These are phyloP conservation scores for Diplosoma virens DNA, from an alignment of 23 tunicate genomes.

Conservation along the genomic window DNA sequence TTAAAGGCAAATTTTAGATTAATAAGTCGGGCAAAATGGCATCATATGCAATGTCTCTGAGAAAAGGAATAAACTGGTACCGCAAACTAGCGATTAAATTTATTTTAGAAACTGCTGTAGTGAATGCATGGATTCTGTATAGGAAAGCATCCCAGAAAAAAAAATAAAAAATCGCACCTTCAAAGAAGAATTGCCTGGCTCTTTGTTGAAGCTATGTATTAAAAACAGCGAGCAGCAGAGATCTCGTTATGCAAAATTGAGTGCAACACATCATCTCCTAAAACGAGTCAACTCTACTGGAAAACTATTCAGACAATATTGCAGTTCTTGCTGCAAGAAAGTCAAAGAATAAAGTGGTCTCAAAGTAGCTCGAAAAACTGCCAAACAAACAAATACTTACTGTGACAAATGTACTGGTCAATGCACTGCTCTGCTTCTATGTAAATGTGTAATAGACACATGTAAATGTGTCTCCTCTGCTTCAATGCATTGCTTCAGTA, in stretches of 20 bases:
- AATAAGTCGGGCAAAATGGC: slow-evolving; percentile 28
- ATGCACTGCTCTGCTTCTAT: no score
- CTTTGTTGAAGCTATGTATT: slow-evolving; percentile 9
- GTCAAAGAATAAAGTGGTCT: slow-evolving; percentile 3
- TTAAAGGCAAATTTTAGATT: slow-evolving; percentile 11
- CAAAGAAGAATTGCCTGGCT: slow-evolving; percentile 23
- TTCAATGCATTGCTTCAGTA: no score
- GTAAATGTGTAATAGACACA: no score
- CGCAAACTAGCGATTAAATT: slow-evolving; percentile 17
- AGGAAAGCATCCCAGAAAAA: slow-evolving; percentile 16
- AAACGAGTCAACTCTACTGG: neutral
- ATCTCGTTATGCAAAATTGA: neutral
- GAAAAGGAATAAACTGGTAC: slow-evolving; percentile 38
- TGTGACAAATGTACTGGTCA: no score
- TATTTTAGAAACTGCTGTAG: slow-evolving; percentile 12
- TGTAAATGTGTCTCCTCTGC: no score
- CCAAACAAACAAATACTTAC: no score
- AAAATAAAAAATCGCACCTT: slow-evolving; percentile 17
- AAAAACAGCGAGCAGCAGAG: slow-evolving; percentile 1
- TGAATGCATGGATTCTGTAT: slow-evolving; percentile 10
- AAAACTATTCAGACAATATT: slow-evolving; percentile 1
- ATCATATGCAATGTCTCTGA: slow-evolving; percentile 18
- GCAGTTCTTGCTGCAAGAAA: slow-evolving; percentile 11
- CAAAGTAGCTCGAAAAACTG: slow-evolving; percentile 25
- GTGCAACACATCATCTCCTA: slow-evolving; percentile 14